Base-by-base conservation (phyloP, 2,113 vertebrate genomes). In the Ahaetulla prasina region DNA sequence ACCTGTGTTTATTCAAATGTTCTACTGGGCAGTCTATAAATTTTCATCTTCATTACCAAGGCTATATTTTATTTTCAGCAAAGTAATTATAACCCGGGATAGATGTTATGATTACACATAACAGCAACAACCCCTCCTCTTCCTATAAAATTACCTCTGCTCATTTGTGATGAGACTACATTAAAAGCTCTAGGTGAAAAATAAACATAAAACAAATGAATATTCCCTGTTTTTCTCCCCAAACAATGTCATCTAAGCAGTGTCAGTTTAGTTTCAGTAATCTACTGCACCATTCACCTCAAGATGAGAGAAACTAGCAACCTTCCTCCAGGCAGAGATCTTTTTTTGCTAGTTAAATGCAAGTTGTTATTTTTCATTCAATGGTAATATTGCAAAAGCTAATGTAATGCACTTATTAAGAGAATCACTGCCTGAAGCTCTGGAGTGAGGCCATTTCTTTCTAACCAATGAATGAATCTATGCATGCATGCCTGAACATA, bases 11-110 rank as follows among this genome's bases (percentile, higher is more conserved):
- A 49, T 57, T 43, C 39, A 55, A 18, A 84, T 49, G 43, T 88
- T 53, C 52, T 35, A 39, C 87, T 39, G 91, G 52, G 87, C 43
- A 85, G 52, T 92, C 84, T 92, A 53, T 89, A 89, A 85, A 92
- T 88, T 89, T 55, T 92, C 55, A 85, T 57, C 88, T 89, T 50
- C 53, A 85, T 85, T 27, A 92, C 68, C 22, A 11, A n/a, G 30
- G 30, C 22, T 57, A 74, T 39, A 60, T 89, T 84, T 85, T 89
- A 89, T 45, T 57, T 49, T 39, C 84, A 74, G 87, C 22, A 85
- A 85, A 85, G 6, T 57, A 89, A 60, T 89, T 89, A 57, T 23
- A 89, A 52, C 50, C 11, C 2, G 0, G 60, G 63, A 25, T 80
- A 27, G 50, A 80, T 92, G 88, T 45, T 47, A 55, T 57, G 52